phyloP scores from a whole-genome alignment of 2,113 vertebrate species.

The Murina feae region DNA sequence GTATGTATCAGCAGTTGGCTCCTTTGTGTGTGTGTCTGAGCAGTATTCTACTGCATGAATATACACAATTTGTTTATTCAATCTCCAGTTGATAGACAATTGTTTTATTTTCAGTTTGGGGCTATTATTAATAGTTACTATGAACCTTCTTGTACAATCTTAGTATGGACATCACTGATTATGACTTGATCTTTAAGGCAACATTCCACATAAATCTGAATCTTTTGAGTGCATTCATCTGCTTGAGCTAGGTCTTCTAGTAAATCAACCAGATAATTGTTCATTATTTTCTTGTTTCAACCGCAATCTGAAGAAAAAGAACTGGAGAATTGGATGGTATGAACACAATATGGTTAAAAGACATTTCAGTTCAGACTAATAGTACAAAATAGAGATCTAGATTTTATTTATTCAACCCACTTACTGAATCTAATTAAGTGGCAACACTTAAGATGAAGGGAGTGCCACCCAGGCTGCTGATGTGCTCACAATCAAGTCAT shows the following conservation, averaged over 20 bases:
- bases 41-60: background rate
- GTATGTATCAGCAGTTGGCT: background rate
- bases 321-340: background rate
- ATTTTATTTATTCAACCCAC: background rate
- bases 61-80: background rate
- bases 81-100: background rate
- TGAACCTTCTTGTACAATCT: background rate
- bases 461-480: background rate
- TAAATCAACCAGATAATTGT: background rate
- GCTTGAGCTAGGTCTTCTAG: background rate
- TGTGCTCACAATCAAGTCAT: background rate
- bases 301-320: background rate
- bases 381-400: background rate
- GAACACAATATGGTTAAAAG: background rate
- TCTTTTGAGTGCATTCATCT: background rate
- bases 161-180: background rate
- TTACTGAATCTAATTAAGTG: background rate
- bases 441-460: background rate
- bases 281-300: constrained; percentile 2
- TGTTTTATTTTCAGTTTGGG: background rate
- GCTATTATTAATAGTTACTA: background rate
- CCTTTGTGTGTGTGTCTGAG: background rate
- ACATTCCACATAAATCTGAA: background rate
- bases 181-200: background rate
- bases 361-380: background rate